Base-by-base conservation (phyloP, 2,888 invertebrate genomes). In the Junonia oenone region DNA sequence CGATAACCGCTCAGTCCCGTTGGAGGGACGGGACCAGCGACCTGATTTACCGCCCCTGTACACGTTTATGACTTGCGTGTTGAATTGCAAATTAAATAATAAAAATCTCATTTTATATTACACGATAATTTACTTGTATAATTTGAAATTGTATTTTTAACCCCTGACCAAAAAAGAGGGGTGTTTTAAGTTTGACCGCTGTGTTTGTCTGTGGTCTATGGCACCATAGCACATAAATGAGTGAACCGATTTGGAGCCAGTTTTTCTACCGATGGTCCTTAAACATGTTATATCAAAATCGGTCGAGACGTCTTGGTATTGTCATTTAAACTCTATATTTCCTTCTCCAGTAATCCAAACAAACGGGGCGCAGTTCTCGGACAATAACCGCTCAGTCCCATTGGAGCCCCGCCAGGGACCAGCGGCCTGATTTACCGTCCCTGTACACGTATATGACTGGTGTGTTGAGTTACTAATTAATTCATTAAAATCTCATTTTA, bases 301-400 rank as follows among this genome's bases (percentile, higher is more conserved):
- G n/a, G n/a, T n/a, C n/a, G n/a, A n/a, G n/a, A n/a, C n/a, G n/a
- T n/a, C n/a, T n/a, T n/a, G 17, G 6, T 35, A 35, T 37, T 35
- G 37, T 35, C 27, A 27, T 47, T 56, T 47, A 40, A 51, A 56
- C 45, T 22, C 49, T 38, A 38, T 50, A 45, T 15, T 51, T 43
- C 13, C 19, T 45, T 47, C 31, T 9, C 22, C 31, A 26, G 43
- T 47, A 47, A 53, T 47, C 40, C 47, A 47, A 48, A 54, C 54
- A 48, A 43, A 43, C 48, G 54, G 47, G 40, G 43, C 14, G 17
- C 14, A 46, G 31, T 31, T 31, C 47, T 29, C n/a, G 48, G 35
- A 40, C 48, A 48, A 52, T 46, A 47, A 46, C 29, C 38, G 46
- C 19, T 17, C 19, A 37, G 6, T 11, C 15, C 11, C 17, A 5